A percentile compares a stretch with the other conserved stretches of the same genome.
Conservation (phyloP, 2,888 invertebrate species). For the Tinea trinotella region DNA sequence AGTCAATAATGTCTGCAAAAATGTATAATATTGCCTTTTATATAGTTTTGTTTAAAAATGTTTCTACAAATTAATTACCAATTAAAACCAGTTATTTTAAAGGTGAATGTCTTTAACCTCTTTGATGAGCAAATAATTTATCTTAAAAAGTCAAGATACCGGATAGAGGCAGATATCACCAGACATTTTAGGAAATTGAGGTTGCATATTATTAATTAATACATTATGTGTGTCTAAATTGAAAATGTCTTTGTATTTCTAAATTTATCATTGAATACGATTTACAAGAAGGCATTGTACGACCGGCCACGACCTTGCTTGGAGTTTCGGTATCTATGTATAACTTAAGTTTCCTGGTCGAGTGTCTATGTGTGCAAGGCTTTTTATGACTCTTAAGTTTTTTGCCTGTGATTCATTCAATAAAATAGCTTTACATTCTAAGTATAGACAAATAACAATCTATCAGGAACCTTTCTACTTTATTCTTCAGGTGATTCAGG, state of each 20-base stretch:
- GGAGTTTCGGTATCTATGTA: conserved; percentile 26
- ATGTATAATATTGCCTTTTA: neutral
- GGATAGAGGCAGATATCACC: conserved; percentile 3
- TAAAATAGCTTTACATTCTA: conserved; percentile 11
- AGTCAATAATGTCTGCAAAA: neutral
- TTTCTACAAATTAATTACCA: neutral
- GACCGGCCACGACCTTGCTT: conserved; percentile 54
- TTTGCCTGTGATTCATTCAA: neutral
- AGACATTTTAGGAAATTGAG: neutral
- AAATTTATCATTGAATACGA: conserved; percentile 3
- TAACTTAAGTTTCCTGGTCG: conserved; percentile 14
- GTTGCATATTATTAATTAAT: neutral
- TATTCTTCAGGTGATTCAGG: neutral
- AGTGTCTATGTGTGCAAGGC: neutral
- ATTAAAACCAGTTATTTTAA: conserved; percentile 6
- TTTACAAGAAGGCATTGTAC: conserved; percentile 47
- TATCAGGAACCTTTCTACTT: conserved; percentile 11
- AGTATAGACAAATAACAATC: conserved; percentile 3
- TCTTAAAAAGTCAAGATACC: conserved; percentile 14
- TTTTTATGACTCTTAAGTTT: conserved; percentile 2
- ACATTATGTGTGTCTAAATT: neutral
- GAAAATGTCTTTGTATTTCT: neutral
- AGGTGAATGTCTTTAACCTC: conserved; percentile 16
- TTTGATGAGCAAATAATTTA: conserved; percentile 14
- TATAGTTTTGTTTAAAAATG: neutral